Evolutionary conservation across 2,797 vertebrate species (phyloP).

Genomic region (Odontamblyopus lacepedii): DNA sequence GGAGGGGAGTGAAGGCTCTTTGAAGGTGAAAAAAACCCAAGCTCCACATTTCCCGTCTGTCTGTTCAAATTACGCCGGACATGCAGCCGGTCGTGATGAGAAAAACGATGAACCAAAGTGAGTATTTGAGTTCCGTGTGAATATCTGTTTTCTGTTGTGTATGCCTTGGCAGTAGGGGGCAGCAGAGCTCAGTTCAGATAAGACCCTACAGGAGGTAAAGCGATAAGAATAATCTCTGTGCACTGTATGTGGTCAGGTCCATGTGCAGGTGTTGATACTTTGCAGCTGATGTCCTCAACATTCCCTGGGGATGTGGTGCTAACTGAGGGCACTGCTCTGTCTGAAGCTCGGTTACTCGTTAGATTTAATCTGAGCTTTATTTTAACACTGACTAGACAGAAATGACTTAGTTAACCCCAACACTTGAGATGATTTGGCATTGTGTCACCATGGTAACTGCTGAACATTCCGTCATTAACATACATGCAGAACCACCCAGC

Average conservation of each 20-base stretch:
- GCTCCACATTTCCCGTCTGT: slow-evolving; percentile 27
- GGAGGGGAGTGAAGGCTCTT: slow-evolving; percentile 32
- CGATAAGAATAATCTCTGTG: slow-evolving; percentile 44
- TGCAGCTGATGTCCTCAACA: no score
- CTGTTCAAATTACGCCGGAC: slow-evolving; percentile 28
- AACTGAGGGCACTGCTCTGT: no score
- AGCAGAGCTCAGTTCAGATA: slow-evolving; percentile 37
- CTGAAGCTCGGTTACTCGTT: no score
- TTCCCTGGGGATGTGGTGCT: no score
- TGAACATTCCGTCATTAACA: no score
- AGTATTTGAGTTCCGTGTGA: slow-evolving; percentile 11
- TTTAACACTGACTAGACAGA: no score
- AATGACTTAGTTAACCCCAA: no score
- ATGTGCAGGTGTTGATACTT: background rate
- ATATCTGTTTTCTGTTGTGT: background rate
- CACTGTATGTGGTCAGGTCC: slow-evolving; percentile 18
- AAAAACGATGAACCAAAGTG: background rate
- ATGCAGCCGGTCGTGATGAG: slow-evolving; percentile 21
- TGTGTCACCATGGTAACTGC: no score
- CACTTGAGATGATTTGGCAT: no score
- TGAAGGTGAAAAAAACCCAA: slow-evolving; percentile 38
- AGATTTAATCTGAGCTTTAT: no score
- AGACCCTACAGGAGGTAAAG: slow-evolving; percentile 29
- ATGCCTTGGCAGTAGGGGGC: background rate
- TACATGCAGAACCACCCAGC: no score